Conservation (phyloP, 2,797 vertebrate genomes). For the Diplodus sargus region DNA sequence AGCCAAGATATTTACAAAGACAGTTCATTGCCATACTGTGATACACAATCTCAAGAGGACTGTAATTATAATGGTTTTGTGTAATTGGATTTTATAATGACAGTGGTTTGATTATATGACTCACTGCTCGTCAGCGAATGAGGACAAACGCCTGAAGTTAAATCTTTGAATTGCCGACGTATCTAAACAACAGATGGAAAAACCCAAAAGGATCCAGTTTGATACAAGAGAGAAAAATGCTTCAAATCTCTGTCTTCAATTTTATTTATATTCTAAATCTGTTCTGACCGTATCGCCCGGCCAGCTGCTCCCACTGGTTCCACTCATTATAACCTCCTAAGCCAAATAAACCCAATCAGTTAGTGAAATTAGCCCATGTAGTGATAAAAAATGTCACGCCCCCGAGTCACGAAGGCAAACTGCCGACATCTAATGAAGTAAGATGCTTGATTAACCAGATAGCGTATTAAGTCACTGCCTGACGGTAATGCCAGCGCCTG, state of each 20-base stretch:
- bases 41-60: background rate
- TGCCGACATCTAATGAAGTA: background rate
- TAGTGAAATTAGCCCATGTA: background rate
- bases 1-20: background rate
- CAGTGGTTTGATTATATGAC: no score
- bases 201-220: background rate
- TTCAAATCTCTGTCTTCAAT: background rate
- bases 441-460: constrained; percentile 35
- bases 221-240: background rate
- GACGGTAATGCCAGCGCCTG: constrained; percentile 41
- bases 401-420: background rate
- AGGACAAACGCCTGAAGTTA: background rate
- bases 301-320: background rate
- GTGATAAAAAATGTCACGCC: background rate
- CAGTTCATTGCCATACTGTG: background rate
- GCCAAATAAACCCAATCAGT: background rate
- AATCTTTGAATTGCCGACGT: background rate
- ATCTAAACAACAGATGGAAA: background rate
- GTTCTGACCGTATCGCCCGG: background rate
- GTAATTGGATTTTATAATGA: background rate
- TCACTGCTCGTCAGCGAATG: background rate
- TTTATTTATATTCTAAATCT: background rate
- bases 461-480: constrained; percentile 24
- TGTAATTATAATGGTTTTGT: background rate
- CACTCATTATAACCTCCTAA: background rate